Percentiles rank a stretch among this genome's conserved stretches.
phyloP scores from a whole-genome alignment of 92 coral and sea anemone species.

The Nematostella vectensis region DNA sequence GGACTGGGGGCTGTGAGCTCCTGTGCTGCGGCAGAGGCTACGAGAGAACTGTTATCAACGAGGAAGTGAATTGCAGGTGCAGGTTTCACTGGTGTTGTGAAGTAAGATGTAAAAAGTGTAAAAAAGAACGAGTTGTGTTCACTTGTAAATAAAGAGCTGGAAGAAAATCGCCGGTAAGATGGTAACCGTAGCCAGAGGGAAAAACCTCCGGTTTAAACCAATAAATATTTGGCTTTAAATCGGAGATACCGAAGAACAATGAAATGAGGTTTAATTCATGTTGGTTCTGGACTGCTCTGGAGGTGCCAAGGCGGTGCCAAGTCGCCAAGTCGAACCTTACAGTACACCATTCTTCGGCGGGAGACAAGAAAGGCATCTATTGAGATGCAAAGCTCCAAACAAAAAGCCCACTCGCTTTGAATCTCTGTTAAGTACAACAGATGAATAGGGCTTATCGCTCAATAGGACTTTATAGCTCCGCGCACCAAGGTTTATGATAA shows the following conservation, averaged over 20 bases:
- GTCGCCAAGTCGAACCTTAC: too few relatives aligned
- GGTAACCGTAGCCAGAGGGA: too few relatives aligned
- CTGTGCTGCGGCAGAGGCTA: slow-evolving; percentile 78
- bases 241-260: too few relatives aligned
- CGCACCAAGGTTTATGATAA: slow-evolving; percentile 19
- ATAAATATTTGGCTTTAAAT: too few relatives aligned
- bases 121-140: slow-evolving; percentile 27
- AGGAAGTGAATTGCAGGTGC: slow-evolving; percentile 61
- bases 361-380: slow-evolving; percentile 16
- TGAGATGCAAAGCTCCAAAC: slow-evolving; percentile 3
- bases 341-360: too few relatives aligned
- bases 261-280: too few relatives aligned
- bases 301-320: too few relatives aligned
- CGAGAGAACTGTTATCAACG: slow-evolving; percentile 17
- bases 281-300: too few relatives aligned
- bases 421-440: slow-evolving; percentile 25
- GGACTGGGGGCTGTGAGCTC: slow-evolving; percentile 75
- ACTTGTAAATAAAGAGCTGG: slow-evolving; percentile 32
- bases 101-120: slow-evolving; percentile 68
- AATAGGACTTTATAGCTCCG: not conserved
- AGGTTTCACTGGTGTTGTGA: slow-evolving; percentile 86
- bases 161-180: not conserved
- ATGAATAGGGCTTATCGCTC: slow-evolving; percentile 10
- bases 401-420: slow-evolving; percentile 24
- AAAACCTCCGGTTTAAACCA: not conserved